A percentile compares a stretch with the other conserved stretches of the same genome.
Conservation (phyloP, 2,888 invertebrate genomes). For the Dromius quadrimaculatus region DNA sequence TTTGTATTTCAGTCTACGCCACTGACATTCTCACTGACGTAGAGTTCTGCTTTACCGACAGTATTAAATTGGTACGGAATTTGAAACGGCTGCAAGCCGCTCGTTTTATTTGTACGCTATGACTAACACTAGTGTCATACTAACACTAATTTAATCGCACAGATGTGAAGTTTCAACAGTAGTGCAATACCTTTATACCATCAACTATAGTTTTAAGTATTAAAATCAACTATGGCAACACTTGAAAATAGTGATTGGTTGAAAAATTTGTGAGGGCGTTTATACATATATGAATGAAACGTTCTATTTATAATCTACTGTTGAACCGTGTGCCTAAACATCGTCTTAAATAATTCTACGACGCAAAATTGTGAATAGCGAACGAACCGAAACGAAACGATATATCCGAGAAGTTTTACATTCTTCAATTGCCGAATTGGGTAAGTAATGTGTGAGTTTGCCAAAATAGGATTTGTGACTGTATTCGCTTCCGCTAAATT, state of each 20-base stretch:
- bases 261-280: conserved; percentile 23
- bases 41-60: conserved; percentile 40
- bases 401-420: conserved; percentile 12
- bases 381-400: conserved; percentile 31
- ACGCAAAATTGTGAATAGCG: conserved; percentile 21
- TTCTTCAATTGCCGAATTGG: conserved; percentile 25
- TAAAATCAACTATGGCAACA: conserved; percentile 1
- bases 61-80: conserved; percentile 47
- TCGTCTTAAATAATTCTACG: conserved; percentile 32
- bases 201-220: conserved; percentile 2
- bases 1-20: not conserved
- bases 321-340: conserved; percentile 26
- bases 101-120: conserved; percentile 48
- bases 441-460: conserved; percentile 29
- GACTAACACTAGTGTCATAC: conserved; percentile 47
- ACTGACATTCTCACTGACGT: not conserved
- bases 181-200: not conserved
- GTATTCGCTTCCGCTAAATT: conserved; percentile 19
- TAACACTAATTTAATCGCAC: conserved; percentile 39
- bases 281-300: conserved; percentile 50
- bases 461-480: conserved; percentile 33
- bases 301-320: conserved; percentile 41
- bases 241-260: conserved; percentile 8
- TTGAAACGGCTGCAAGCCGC: conserved; percentile 45
- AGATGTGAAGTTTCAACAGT: conserved; percentile 34